phyloP scores from a whole-genome alignment of 2,888 invertebrate genomes.

The Sepiola atlantica region DNA sequence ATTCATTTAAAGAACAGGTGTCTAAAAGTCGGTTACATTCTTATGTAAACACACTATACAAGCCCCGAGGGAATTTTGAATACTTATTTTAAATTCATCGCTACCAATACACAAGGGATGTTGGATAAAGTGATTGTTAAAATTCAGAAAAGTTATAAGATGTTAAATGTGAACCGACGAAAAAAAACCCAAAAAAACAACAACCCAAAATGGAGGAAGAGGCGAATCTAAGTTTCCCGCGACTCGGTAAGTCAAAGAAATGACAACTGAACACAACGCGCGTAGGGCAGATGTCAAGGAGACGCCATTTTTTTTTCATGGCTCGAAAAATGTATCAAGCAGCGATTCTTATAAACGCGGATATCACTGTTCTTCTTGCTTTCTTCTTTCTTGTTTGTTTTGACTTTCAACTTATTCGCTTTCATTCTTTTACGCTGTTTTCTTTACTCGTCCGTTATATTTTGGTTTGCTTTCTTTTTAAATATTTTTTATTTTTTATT shows the following conservation, averaged over 20 bases:
- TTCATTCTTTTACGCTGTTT: neutral
- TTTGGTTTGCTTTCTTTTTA: too few relatives aligned
- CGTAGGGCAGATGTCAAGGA: neutral
- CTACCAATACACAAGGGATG: neutral
- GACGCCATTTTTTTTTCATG: neutral
- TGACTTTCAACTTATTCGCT: neutral
- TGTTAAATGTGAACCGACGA: neutral
- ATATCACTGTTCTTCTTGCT: neutral
- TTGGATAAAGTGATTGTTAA: neutral
- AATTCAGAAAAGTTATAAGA: neutral
- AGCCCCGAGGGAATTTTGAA: neutral
- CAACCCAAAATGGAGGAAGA: neutral
- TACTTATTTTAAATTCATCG: neutral
- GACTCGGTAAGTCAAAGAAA: neutral
- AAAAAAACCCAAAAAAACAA: neutral
- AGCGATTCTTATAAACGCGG: neutral
- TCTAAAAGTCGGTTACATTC: too few relatives aligned
- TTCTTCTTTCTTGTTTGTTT: neutral
- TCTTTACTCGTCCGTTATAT: too few relatives aligned
- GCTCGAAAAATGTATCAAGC: neutral
- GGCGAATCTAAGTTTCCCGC: neutral
- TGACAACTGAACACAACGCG: neutral
- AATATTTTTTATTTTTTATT: too few relatives aligned
- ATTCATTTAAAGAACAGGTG: too few relatives aligned
- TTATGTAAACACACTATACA: neutral